Base-by-base conservation (phyloP, 2,113 vertebrate genomes). In the Microcebus ravelobensis region DNA sequence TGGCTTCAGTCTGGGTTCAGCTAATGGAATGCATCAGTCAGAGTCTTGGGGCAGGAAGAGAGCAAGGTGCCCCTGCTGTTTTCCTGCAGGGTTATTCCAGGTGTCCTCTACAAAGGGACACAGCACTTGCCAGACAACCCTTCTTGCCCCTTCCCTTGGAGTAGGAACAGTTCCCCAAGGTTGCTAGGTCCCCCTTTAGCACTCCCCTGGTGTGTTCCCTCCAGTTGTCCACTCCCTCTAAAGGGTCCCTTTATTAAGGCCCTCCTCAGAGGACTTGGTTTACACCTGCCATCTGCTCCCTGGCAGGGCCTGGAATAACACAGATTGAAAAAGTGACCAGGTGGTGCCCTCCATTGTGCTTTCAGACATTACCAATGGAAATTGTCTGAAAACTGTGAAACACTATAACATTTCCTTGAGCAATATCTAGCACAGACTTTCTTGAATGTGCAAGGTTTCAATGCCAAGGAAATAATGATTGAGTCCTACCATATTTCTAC, bases 391-490 rank as follows among this genome's bases (percentile, higher is more conserved):
- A 97, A 95, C 90, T 93, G 90, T 90, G 89, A 94, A 84, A 87
- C 4, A 0, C n/a, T 42, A 0, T 48, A 87, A 79, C 18, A 80
- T 87, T 91, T 94, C 83, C 80, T 70, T 7, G 23, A 94, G 94
- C n/a, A 92, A 90, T 96, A 96, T 25, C 76, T 73, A 76, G 67
- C 65, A 71, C n/a, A 96, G 68, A 84, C 52, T 90, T 95, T 71
- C 76, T 76, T 95, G 65, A 95, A 76, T 87, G 90, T 25, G 31
- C 31, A 79, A 96, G 57, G 21, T 91, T 97, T 97, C 48, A 31
- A 87, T 95, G 97, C 97, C 95, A 98, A 96, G 77, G 82, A 94
- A 96, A 94, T 36, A 76, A 76, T 34, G 45, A 96, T 48, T 95
- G 89, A 96, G 71, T 95, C 65, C 36, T 84, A 87, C 79, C 90